Base-by-base conservation (phyloP, 2,797 vertebrate genomes). In the Peromyscus eremicus region DNA sequence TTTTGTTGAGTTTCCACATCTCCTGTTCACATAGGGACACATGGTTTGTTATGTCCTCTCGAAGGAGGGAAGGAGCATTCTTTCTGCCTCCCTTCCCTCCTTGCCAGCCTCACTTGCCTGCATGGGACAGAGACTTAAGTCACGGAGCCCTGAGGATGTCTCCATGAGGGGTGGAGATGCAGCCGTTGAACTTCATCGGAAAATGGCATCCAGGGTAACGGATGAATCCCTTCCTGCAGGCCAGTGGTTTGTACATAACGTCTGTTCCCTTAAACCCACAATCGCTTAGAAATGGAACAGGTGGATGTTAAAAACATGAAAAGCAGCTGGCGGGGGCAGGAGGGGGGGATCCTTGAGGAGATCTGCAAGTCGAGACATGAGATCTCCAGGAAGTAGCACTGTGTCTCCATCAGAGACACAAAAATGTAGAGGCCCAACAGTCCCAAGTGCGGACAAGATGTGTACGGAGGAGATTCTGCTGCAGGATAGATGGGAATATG, bases 111-210 rank as follows among this genome's bases (percentile, higher is more conserved):
- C 40, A 17, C 40, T 46, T 60, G 71, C 73, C 57, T 64, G 73
- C 32, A 37, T 27, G 11, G 73, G 40, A 34, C 32, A 34, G 66
- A 16, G 43, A 86, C 70, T 75, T 60, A 43, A 60, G 49, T 68
- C n/a, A 40, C 57, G 68, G 68, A 87, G 66, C 37, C 13, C 37
- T 3, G 2, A 66, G 29, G n/a, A 17, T 76, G 71, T 49, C 55
- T 49, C 6, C 32, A 49, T n/a, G 40, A 77, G 57, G 6, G 32
- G 32, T 11, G 9, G n/a, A n/a, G 17, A 0, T 25, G 40, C 37
- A 21, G 9, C 0, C 0, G 4, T 3, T 0, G 17, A 5, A 1
- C 23, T 6, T 76, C 52, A 2, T 0, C 1, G 57, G 57, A 13
- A 86, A 64, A 52, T 14, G 66, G 19, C 1, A 0, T 14, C 8